Evolutionary conservation across 2,888 invertebrate species (phyloP), one percentile per base, ranked within the genome.

Genomic region (Torymus auratus): DNA sequence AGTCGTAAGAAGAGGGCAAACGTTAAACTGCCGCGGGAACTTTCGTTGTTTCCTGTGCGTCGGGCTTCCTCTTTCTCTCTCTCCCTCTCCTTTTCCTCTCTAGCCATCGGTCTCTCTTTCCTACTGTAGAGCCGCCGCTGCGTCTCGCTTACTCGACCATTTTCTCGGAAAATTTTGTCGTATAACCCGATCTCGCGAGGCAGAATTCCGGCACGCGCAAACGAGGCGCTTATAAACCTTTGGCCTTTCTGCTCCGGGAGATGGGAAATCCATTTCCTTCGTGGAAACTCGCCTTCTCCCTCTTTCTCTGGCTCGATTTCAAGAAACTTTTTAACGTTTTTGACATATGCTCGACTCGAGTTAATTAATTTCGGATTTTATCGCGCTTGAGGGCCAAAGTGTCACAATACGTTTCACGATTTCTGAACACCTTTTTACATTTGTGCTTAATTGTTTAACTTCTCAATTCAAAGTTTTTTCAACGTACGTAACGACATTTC

Each of bases 151-250:
- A 52, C 65, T 65, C 52, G 15, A 65, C 65, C 50, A 50, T 65
- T 65, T 76, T 69, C 83, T 50, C 55, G 69, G 56, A 55, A 72
- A 81, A 78, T 83, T 73, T 71, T 73, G 71, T 81, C 77, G 65
- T 55, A 75, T 75, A 20, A 62, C 52, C 50, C 12, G 15, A 61
- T 61, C 23, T 61, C 23, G 61, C 23, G 23, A 23, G 23, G 23
- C 23, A 23, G 61, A 23, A 61, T 61, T 61, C 61, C 61, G 20
- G 23, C 41, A 4, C 41, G 41, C 41, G 41, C 41, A 41, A 41
- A 41, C 41, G 41, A 41, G 41, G 7, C 41, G 41, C 11, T 61
- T 23, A 61, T 61, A 23, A 61, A 61, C 61, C 23, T 20, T 61
- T 12, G 61, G 12, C 61, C 23, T 14, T 65, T 52, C 20, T 50